Evolutionary conservation across 2,888 invertebrate genomes (phyloP), one percentile per base, ranked within the genome.

Genomic region (Limnephilus rhombicus): DNA sequence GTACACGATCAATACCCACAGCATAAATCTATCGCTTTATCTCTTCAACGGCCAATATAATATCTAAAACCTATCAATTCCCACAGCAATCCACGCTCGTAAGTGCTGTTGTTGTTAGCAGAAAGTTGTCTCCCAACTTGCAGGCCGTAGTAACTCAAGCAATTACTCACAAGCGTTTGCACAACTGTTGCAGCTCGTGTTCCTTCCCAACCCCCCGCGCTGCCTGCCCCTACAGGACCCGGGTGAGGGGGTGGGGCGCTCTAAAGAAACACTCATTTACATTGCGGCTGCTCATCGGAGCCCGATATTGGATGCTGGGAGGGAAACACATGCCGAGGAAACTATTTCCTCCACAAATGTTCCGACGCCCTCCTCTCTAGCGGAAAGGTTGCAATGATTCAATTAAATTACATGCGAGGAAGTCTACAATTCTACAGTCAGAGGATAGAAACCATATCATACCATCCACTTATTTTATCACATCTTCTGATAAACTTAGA

Each of bases 261-360:
- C 37, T 81, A 80, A 89, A 89, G 89, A 89, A 89, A 81, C 80
- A 45, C 80, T 89, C 24, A 89, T 89, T 89, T 89, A 89, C 80
- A 80, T 80, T 89, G 37, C 53, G 81, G 91, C 87, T 81, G 91
- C 85, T 91, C 91, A 49, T 41, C 87, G 91, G 87, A 87, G 80
- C 91, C 15, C 81, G 91, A 37, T 86, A 91, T 91, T 87, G 91
- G 87, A 81, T 45, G 29, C 86, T 86, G 24, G 29, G 29, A 45
- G 11, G 86, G 41, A 45, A 86, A 86, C 86, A 86, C 86, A 45
- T 86, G 86, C 29, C n/a, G 12, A 11, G 24, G 45, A 86, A 86
- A 86, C 86, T 29, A 86, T 86, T 86, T 86, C 29, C 45, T 45
- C 12, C 15, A 13, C 29, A 45, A 83, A 82, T 82, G 82, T 31